Conservation (phyloP, 30 jellyfish, hydroid and myxozoan genomes). For the Mastigias papua region DNA sequence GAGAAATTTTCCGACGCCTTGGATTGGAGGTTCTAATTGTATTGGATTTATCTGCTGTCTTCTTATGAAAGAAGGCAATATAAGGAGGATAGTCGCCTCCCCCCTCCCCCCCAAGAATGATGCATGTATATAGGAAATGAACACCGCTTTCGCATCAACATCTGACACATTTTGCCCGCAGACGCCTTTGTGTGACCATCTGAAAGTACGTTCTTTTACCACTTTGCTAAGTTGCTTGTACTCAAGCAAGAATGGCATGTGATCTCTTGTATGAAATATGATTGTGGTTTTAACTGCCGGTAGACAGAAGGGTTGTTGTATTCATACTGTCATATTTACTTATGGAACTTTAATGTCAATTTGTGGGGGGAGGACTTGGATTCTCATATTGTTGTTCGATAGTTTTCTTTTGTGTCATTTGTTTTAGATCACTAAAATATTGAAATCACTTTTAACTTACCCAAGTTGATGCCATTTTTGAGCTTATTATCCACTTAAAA, state of each 20-base stretch:
- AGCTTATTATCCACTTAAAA: no score
- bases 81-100: not conserved
- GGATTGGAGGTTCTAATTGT: conserved; percentile 30
- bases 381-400: not conserved
- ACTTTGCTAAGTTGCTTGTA: not conserved
- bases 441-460: not conserved
- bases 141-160: not conserved
- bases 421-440: not conserved
- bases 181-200: no score
- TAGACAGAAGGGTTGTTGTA: no score
- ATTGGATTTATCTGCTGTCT: conserved; percentile 39
- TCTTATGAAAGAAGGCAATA: not conserved
- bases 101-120: not conserved
- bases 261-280: not conserved
- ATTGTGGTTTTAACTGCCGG: no score
- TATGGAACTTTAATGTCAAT: no score
- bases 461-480: no score
- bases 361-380: not conserved
- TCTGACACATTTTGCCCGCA: not conserved
- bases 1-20: conserved; percentile 33
- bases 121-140: conserved; percentile 10
- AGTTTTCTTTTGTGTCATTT: not conserved
- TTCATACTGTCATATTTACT: no score
- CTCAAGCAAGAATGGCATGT: not conserved
- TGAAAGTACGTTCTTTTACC: no score